phyloP scores from a whole-genome alignment of 1,140 invertebrate species.

The Eufriesea mexicana region DNA sequence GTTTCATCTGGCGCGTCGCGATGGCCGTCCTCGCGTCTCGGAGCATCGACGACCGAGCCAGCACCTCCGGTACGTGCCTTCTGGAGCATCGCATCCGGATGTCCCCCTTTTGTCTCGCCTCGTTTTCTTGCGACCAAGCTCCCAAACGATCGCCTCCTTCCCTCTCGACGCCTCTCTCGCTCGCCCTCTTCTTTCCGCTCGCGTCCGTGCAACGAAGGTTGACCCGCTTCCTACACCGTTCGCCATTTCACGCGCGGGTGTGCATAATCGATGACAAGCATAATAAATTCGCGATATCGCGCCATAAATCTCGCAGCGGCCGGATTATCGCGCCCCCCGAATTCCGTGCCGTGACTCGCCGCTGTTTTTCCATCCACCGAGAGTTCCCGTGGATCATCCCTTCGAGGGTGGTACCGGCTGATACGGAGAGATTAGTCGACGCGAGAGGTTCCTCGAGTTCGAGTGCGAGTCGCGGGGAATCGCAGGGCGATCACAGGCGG shows the following conservation, averaged over 20 bases:
- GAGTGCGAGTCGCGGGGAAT: no score
- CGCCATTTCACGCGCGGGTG: slow-evolving; percentile 53
- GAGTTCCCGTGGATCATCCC: no score
- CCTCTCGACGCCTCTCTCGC: not conserved
- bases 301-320: slow-evolving; percentile 37
- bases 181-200: not conserved
- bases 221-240: slow-evolving; percentile 46
- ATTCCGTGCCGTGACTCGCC: not conserved
- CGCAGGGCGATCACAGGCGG: no score
- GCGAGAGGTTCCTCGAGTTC: no score
- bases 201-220: slow-evolving; percentile 5
- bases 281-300: slow-evolving; percentile 58
- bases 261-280: slow-evolving; percentile 62
- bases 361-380: not conserved
- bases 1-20: slow-evolving; percentile 58
- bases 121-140: not conserved
- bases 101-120: not conserved
- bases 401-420: not conserved
- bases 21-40: slow-evolving; percentile 37
- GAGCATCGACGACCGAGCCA: not conserved
- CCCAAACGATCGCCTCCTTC: not conserved
- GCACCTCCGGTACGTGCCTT: not conserved
- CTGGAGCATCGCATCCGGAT: slow-evolving; percentile 22
- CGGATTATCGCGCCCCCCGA: slow-evolving; percentile 22
- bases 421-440: not conserved